Conservation (phyloP, 2,888 invertebrate genomes). For the Emmelina monodactyla region DNA sequence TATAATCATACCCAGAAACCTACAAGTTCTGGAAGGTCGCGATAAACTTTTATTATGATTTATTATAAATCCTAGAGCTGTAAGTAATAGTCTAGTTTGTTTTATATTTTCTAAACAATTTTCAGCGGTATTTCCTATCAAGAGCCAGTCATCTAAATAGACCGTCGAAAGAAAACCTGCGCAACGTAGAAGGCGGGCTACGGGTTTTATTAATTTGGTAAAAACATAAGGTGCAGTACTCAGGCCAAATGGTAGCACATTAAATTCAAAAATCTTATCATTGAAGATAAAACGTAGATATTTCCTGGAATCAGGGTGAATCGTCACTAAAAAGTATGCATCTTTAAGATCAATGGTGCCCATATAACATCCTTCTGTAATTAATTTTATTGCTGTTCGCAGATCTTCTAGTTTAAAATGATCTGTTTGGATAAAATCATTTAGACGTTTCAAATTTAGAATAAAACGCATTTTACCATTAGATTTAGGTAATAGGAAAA, state of each 20-base stretch:
- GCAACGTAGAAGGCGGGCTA: neutral
- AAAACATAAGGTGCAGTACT: constrained; percentile 5
- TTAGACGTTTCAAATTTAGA: constrained; percentile 4
- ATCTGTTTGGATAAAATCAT: constrained; percentile 5
- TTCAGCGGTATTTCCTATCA: neutral
- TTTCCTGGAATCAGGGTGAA: constrained; percentile 3
- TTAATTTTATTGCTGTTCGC: constrained; percentile 7
- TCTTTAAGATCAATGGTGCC: constrained; percentile 5
- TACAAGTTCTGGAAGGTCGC: neutral
- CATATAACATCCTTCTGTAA: constrained; percentile 5
- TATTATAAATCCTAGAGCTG: neutral
- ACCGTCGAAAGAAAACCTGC: neutral
- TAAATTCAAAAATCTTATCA: constrained; percentile 5
- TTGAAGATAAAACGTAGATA: constrained; percentile 3
- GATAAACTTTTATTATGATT: neutral
- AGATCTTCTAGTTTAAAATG: constrained; percentile 9
- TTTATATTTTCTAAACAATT: constrained; percentile 3
- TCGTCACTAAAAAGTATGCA: constrained; percentile 3
- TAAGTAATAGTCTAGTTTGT: neutral
- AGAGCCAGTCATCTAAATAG: constrained; percentile 5
- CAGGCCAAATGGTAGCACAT: constrained; percentile 7
- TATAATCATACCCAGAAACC: neutral
- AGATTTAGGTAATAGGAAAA: constrained; percentile 4
- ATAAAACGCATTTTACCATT: constrained; percentile 8
- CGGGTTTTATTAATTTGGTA: constrained; percentile 6